Conservation (phyloP, 2,888 invertebrate species). For the Limnephilus auricula region DNA sequence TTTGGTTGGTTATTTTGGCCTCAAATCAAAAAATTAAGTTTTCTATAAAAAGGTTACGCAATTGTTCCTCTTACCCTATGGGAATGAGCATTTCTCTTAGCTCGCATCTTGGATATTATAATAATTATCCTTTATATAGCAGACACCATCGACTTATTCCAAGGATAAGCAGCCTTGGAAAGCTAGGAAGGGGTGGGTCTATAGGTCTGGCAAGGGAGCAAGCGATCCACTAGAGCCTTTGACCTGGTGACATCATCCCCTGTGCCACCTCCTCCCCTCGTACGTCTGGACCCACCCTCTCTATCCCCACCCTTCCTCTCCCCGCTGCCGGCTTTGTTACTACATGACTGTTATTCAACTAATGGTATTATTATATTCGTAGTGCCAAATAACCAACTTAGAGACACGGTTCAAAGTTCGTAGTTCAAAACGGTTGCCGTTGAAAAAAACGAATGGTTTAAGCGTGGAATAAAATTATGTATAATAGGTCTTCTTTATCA, state of each 20-base stretch:
- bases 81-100: no score
- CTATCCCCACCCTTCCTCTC: background rate
- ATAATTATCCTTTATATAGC: background rate
- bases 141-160: background rate
- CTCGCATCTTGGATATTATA: background rate
- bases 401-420: background rate
- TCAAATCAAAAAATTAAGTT: no score
- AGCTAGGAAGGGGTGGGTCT: conserved; percentile 5
- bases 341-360: background rate
- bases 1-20: no score
- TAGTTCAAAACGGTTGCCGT: background rate
- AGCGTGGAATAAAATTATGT: background rate
- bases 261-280: background rate
- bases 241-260: conserved; percentile 44
- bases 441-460: background rate
- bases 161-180: background rate
- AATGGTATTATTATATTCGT: background rate
- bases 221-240: conserved; percentile 11
- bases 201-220: background rate
- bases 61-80: no score
- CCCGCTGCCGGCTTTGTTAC: background rate
- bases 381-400: background rate
- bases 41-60: no score
- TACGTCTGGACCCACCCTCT: background rate
- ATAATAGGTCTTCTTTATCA: background rate